A percentile compares a stretch with the other conserved stretches of the same genome.
Evolutionary conservation across 1,140 invertebrate species (phyloP).

Genomic region (Mactra quadrangularis): DNA sequence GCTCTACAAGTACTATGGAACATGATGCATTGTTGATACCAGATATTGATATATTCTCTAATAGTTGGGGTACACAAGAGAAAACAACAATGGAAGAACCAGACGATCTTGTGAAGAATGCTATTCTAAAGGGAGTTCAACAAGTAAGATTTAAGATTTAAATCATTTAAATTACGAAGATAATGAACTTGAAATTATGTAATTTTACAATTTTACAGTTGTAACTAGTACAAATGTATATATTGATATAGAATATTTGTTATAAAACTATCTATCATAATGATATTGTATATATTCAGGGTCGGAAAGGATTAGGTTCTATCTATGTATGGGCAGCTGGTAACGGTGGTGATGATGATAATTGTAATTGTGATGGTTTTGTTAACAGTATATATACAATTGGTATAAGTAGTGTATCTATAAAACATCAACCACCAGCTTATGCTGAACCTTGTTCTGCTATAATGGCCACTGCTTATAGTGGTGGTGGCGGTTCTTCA

Average conservation of each 20-base stretch:
- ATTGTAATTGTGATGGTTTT: conserved; percentile 4
- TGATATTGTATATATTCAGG: not conserved
- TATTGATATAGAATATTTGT: not conserved
- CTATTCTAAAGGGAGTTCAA: not conserved
- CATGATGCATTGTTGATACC: not conserved
- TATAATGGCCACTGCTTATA: not conserved
- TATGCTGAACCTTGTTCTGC: not conserved
- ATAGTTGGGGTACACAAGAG: not conserved
- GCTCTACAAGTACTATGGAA: too few species aligned
- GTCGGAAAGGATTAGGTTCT: not conserved
- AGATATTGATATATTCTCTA: not conserved
- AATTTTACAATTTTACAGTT: not conserved
- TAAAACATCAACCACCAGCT: not conserved
- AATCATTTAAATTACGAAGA: not conserved
- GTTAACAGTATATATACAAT: conserved; percentile 3
- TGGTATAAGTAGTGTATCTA: not conserved
- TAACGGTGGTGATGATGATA: not conserved
- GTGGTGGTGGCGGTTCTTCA: not conserved
- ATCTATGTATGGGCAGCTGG: not conserved
- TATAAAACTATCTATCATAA: not conserved
- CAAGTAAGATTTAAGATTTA: not conserved
- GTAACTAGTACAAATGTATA: not conserved
- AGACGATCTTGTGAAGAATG: not conserved
- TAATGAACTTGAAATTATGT: not conserved
- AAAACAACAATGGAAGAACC: not conserved